Conservation (phyloP, 2,888 invertebrate genomes). For the Amphiduros pacificus region DNA sequence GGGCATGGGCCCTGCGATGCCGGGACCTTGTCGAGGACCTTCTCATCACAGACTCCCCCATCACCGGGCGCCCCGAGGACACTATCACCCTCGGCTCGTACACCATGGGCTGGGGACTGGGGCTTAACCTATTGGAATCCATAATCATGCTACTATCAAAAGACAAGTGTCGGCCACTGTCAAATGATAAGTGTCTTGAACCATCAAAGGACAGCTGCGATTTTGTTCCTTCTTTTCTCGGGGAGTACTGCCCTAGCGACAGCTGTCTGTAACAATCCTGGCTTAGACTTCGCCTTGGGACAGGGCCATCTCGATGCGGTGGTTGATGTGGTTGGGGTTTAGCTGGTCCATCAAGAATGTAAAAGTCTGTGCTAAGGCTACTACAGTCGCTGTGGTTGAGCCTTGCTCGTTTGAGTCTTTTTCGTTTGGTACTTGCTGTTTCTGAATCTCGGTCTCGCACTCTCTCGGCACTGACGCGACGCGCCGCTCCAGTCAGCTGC, state of each 20-base stretch:
- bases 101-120: neutral
- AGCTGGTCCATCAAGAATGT: neutral
- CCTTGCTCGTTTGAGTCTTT: neutral
- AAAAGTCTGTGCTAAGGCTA: neutral
- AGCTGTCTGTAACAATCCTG: no score
- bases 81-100: constrained; percentile 1
- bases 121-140: neutral
- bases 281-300: neutral
- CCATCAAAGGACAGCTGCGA: neutral
- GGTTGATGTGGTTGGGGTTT: no score
- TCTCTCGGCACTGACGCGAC: neutral
- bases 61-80: neutral
- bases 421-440: neutral
- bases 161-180: neutral
- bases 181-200: neutral
- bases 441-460: no score
- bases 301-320: neutral
- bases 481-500: neutral
- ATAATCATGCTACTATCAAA: neutral
- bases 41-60: neutral
- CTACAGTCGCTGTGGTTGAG: neutral
- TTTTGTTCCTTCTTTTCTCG: no score
- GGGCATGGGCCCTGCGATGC: neutral
- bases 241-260: neutral
- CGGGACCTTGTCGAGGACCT: neutral